These are phyloP conservation scores for Petrocephalus zakoni DNA, from an alignment of 2,113 vertebrate genomes.

Conservation along the genomic window DNA sequence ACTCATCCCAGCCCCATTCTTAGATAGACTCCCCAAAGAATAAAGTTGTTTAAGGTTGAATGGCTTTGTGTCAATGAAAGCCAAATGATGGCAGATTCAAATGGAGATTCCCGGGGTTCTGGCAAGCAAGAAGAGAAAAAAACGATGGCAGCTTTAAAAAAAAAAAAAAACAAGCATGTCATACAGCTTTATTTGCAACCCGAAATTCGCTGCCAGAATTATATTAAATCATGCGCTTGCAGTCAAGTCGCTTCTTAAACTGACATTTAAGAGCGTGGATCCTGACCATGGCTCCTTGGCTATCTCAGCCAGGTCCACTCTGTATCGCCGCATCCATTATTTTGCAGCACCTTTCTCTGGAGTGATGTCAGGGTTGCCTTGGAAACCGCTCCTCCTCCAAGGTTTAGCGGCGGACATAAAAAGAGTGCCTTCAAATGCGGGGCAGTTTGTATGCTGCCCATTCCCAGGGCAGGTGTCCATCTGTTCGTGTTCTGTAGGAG, in stretches of 20 bases:
- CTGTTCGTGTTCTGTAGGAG: neutral
- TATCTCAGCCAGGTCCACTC: neutral
- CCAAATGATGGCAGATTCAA: neutral
- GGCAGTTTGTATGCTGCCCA: neutral
- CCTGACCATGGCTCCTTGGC: neutral
- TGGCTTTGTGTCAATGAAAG: conserved; percentile 14
- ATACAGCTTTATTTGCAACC: neutral
- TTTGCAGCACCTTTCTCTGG: neutral
- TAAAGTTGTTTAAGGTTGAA: conserved; percentile 12
- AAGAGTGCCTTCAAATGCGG: conserved; percentile 6
- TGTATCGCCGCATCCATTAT: conserved; percentile 2
- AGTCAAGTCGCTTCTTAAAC: neutral
- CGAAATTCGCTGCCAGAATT: neutral
- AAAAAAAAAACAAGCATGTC: neutral
- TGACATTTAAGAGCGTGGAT: neutral
- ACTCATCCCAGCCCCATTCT: neutral
- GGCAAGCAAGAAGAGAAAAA: neutral
- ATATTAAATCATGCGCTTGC: neutral
- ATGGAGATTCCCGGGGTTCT: neutral
- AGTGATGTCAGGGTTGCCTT: conserved; percentile 15
- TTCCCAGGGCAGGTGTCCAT: neutral
- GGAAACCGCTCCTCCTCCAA: conserved; percentile 6
- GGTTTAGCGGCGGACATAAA: neutral
- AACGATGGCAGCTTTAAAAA: neutral
- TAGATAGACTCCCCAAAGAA: neutral